These are phyloP conservation scores for Parasteatoda lunata DNA, from an alignment of 2,888 invertebrate species.

Conservation along the genomic window DNA sequence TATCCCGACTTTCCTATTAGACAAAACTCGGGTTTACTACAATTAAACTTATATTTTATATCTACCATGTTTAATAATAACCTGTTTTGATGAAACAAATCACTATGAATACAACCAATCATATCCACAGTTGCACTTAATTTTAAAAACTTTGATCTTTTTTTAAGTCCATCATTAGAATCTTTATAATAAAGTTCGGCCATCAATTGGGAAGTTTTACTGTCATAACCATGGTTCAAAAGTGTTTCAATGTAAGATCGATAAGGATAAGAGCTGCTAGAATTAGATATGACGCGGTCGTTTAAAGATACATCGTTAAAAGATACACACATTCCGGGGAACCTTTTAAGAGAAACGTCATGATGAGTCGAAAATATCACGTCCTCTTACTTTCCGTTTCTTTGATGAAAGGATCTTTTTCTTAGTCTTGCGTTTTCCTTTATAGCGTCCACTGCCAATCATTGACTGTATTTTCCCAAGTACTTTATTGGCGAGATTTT, in stretches of 20 bases:
- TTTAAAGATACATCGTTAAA: conserved; percentile 35
- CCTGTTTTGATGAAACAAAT: conserved; percentile 52
- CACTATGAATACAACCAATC: conserved; percentile 38
- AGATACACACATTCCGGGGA: conserved; percentile 47
- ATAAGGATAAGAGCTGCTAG: conserved; percentile 42
- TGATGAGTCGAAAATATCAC: conserved; percentile 12
- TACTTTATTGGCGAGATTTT: neutral
- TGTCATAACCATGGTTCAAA: conserved; percentile 34
- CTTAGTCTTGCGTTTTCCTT: conserved; percentile 26
- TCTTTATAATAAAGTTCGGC: conserved; percentile 32
- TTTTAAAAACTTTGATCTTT: conserved; percentile 31
- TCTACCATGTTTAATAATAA: conserved; percentile 38
- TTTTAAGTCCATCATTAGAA: conserved; percentile 9
- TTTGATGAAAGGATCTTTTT: conserved; percentile 5
- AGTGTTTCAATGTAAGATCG: conserved; percentile 37
- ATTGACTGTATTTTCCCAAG: conserved; percentile 4
- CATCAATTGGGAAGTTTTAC: conserved; percentile 34
- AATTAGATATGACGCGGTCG: conserved; percentile 12
- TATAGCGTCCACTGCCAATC: conserved; percentile 31
- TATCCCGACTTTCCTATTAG: conserved; percentile 19
- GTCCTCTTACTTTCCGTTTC: neutral
- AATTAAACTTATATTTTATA: conserved; percentile 39
- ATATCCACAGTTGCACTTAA: conserved; percentile 38
- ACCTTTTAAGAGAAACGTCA: conserved; percentile 23
- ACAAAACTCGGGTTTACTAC: conserved; percentile 58